phyloP scores from a whole-genome alignment of 2,113 vertebrate genomes.

The Lates calcarifer region DNA sequence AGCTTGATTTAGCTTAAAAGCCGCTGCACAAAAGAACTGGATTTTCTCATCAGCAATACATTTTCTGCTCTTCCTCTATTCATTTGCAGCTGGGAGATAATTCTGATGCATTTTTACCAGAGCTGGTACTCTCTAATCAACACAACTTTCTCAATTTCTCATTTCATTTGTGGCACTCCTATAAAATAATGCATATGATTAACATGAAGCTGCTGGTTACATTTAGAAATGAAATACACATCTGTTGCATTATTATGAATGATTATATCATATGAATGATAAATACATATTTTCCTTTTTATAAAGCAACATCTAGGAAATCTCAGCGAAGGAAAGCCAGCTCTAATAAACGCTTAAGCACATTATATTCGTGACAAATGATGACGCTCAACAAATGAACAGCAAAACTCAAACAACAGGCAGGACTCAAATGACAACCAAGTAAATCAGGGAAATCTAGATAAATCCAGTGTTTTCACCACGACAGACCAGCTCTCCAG shows the following conservation, averaged over 20 bases:
- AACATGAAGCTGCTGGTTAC: background rate
- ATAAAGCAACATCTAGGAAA: background rate
- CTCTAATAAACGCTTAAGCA: background rate
- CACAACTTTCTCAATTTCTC: background rate
- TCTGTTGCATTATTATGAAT: background rate
- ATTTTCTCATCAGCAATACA: too few species aligned
- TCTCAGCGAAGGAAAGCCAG: background rate
- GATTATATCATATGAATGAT: background rate
- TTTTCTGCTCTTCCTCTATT: background rate
- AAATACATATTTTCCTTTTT: background rate
- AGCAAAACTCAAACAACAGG: background rate
- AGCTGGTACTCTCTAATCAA: background rate
- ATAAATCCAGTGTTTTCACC: background rate
- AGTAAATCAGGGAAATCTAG: background rate
- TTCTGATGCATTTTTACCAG: background rate
- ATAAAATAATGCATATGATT: background rate
- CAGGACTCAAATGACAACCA: too few species aligned
- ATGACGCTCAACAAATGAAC: background rate
- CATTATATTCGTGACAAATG: background rate
- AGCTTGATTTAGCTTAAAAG: background rate
- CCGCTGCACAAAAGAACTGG: background rate
- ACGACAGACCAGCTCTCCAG: background rate
- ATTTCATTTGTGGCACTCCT: background rate
- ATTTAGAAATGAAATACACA: background rate
- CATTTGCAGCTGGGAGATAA: background rate